Conservation (phyloP, 2,888 invertebrate genomes). For the Spodoptera picta region DNA sequence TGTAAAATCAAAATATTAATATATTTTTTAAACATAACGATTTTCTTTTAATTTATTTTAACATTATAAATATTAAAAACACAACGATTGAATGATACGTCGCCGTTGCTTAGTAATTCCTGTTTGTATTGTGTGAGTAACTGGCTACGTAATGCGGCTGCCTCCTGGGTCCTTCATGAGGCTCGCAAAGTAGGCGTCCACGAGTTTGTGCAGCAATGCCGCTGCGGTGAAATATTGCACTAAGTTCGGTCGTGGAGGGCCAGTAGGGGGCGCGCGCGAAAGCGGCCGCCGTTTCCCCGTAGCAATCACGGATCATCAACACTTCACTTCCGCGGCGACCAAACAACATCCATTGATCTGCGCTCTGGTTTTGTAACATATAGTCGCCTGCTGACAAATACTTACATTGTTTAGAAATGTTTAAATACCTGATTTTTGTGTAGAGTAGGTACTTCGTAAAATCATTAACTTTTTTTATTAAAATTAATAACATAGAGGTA, state of each 20-base stretch:
- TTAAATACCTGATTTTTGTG: too few relatives aligned
- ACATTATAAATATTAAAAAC: neutral
- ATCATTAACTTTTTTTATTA: neutral
- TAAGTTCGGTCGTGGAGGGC: conserved; percentile 61
- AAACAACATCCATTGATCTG: conserved; percentile 64
- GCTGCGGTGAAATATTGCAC: conserved; percentile 63
- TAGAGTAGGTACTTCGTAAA: too few relatives aligned
- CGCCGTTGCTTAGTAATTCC: conserved; percentile 16
- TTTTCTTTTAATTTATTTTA: conserved; percentile 1
- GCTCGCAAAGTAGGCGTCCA: conserved; percentile 56
- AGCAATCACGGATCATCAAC: conserved; percentile 63
- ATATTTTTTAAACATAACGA: conserved; percentile 12
- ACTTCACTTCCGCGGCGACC: conserved; percentile 64
- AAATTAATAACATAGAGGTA: neutral
- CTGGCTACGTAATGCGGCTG: conserved; percentile 9
- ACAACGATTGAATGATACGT: neutral
- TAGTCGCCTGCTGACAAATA: conserved; percentile 52
- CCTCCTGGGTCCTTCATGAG: conserved; percentile 13
- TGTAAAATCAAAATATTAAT: conserved; percentile 56
- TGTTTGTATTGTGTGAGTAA: conserved; percentile 19
- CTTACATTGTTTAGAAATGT: too few relatives aligned
- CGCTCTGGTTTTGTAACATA: conserved; percentile 54
- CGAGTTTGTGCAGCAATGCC: conserved; percentile 56
- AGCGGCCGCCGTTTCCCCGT: conserved; percentile 59
- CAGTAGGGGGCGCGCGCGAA: conserved; percentile 68